Base-by-base conservation (phyloP, 1,140 invertebrate genomes). In the Conus betulinus region DNA sequence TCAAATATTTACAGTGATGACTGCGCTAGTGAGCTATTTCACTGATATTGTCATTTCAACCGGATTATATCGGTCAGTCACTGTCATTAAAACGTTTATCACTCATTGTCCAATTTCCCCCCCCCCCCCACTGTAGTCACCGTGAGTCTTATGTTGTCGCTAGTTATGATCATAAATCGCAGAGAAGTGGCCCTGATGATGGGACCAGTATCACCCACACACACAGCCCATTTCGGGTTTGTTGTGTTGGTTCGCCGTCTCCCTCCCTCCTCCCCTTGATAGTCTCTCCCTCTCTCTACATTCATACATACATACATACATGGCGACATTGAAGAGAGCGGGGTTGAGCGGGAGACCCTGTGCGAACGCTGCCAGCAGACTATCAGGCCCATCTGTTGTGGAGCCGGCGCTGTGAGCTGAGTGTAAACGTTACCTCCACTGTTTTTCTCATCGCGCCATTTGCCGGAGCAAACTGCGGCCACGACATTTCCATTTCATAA, bases 401-500 rank as follows among this genome's bases (percentile, higher is more conserved):
- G 81, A 25, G 7, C 52, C 27, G 57, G 55, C 82, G 82, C 82
- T 25, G 55, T 52, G 15, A 63, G 82, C 17, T 63, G 82, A 63
- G 27, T 84, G 85, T 76, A 87, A 87, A 87, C 74, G 71, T 78
- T 55, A 67, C 85, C 52, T 74, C 71, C 74, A 53, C 71, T 87
- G 85, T 87, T 87, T 87, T 87, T 87, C 85, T 79, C 67, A 87
- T 87, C 85, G 71, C 52, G 0, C 23, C n/a, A 25, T 25, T 78
- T 60, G 51, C 53, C 74, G 74, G 53, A 87, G 53, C 85, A 87
- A 87, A 87, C 85, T 74, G 85, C 85, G 85, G 85, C 71, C 85
- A 76, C 71, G 85, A 87, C 85, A 78, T 87, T 87, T 79, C 85
- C 85, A 87, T 87, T 87, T 87, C 53, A 55, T 87, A 87, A 87